A percentile compares a stretch with the other conserved stretches of the same genome.
phyloP scores from a whole-genome alignment of 2,888 invertebrate species.

The Heliconius aoede region DNA sequence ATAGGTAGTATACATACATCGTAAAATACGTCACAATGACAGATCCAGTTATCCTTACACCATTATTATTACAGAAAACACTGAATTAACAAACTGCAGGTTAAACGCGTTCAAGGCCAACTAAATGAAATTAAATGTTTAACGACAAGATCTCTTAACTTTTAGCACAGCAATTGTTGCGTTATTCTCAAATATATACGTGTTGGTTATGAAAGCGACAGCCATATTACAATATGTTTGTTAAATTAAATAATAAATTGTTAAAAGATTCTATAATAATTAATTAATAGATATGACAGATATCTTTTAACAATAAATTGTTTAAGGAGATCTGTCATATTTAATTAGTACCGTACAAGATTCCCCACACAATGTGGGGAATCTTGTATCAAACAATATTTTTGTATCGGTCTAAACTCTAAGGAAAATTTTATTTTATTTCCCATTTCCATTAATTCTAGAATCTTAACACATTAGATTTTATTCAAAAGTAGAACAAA shows the following conservation, averaged over 20 bases:
- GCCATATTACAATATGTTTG: conserved; percentile 6
- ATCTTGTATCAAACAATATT: too few relatives aligned
- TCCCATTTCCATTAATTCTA: too few relatives aligned
- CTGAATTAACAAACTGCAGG: background rate
- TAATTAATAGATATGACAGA: too few relatives aligned
- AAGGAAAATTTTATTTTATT: too few relatives aligned
- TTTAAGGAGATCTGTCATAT: too few relatives aligned
- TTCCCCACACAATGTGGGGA: too few relatives aligned
- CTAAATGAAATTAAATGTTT: conserved; percentile 25
- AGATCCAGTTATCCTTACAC: background rate
- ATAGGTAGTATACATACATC: too few relatives aligned
- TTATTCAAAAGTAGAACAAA: too few relatives aligned
- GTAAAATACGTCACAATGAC: background rate
- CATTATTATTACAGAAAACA: background rate
- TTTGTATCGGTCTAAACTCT: too few relatives aligned
- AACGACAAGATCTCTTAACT: conserved; percentile 9
- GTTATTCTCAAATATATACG: conserved; percentile 19
- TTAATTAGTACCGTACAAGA: too few relatives aligned
- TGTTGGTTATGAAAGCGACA: conserved; percentile 14
- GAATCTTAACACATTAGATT: too few relatives aligned
- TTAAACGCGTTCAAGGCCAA: conserved; percentile 23
- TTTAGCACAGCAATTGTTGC: conserved; percentile 19
- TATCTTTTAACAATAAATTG: too few relatives aligned
- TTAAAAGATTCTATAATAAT: background rate
- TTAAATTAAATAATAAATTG: background rate